Percentiles rank a stretch among this genome's conserved stretches.
These are phyloP conservation scores for Thelaira solivaga DNA, from an alignment of 2,888 invertebrate genomes.

Conservation along the genomic window DNA sequence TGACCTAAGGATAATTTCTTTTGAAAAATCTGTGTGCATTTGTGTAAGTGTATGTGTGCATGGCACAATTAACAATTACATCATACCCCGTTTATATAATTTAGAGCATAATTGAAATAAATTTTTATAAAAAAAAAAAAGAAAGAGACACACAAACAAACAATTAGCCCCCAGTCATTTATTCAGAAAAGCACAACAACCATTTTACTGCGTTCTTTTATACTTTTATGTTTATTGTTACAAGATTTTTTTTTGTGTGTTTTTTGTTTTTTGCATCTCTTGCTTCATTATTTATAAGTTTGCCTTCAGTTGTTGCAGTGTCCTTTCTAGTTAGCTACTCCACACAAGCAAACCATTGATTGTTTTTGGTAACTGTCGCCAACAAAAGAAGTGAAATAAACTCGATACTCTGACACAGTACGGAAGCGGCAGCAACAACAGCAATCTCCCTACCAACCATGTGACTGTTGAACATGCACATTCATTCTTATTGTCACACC, in stretches of 20 bases:
- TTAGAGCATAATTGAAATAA: neutral
- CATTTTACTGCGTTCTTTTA: constrained; percentile 31
- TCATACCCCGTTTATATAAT: neutral
- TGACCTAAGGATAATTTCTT: neutral
- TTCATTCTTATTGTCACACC: constrained; percentile 61
- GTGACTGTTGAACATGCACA: constrained; percentile 48
- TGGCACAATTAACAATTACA: constrained; percentile 7
- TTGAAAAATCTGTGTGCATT: too few relatives aligned
- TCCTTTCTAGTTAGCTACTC: constrained; percentile 6
- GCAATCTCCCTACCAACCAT: constrained; percentile 31
- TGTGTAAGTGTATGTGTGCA: too few relatives aligned
- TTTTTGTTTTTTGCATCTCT: too few relatives aligned
- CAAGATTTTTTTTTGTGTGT: neutral
- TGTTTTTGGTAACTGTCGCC: constrained; percentile 39
- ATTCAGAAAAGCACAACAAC: constrained; percentile 42
- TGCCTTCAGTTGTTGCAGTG: constrained; percentile 3
- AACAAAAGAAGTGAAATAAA: constrained; percentile 16
- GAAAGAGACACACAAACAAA: neutral
- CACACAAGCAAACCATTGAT: constrained; percentile 1
- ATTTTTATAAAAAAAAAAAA: neutral
- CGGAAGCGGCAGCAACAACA: constrained; percentile 6
- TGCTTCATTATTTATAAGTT: constrained; percentile 17
- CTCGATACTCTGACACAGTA: neutral
- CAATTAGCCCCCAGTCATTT: constrained; percentile 39
- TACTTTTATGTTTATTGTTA: constrained; percentile 21